Evolutionary conservation across 1,140 invertebrate species (phyloP).

Genomic region (Probaryconus sp.): DNA sequence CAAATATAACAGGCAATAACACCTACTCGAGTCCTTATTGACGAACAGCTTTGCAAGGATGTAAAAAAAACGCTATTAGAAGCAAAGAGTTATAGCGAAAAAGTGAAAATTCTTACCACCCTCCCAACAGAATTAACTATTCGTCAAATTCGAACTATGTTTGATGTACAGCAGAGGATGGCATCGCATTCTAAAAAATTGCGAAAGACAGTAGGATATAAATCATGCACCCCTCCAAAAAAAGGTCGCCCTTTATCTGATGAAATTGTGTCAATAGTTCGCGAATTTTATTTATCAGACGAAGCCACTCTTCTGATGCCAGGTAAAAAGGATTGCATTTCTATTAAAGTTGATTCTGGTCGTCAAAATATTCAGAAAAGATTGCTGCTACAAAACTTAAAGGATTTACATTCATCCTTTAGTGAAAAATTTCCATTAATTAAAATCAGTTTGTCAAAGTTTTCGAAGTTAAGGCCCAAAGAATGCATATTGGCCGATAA

Average conservation of each 20-base stretch:
- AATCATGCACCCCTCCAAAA: not conserved
- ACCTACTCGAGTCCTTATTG: too few relatives aligned
- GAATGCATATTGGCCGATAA: conserved; percentile 45
- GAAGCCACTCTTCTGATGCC: conserved; percentile 49
- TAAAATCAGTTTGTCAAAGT: conserved; percentile 43
- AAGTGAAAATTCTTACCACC: too few relatives aligned
- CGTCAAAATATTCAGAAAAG: conserved; percentile 45
- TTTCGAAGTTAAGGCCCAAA: conserved; percentile 36
- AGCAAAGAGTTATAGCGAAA: too few relatives aligned
- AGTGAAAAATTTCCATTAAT: conserved; percentile 25
- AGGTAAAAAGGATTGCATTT: conserved; percentile 52
- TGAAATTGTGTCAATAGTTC: conserved; percentile 10
- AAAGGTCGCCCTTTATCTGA: not conserved
- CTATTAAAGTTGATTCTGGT: conserved; percentile 19
- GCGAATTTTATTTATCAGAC: conserved; percentile 51
- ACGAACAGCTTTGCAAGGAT: too few relatives aligned
- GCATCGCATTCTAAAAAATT: too few relatives aligned
- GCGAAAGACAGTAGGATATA: not conserved
- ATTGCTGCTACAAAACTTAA: conserved; percentile 53
- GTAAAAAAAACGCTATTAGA: too few relatives aligned
- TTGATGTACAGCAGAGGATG: too few relatives aligned
- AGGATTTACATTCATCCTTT: conserved; percentile 55
- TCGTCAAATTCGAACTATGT: too few relatives aligned
- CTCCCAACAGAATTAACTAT: too few relatives aligned
- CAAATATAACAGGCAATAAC: too few relatives aligned